phyloP scores from a whole-genome alignment of 2,113 vertebrate genomes.

The Apistogramma diplotaenia region DNA sequence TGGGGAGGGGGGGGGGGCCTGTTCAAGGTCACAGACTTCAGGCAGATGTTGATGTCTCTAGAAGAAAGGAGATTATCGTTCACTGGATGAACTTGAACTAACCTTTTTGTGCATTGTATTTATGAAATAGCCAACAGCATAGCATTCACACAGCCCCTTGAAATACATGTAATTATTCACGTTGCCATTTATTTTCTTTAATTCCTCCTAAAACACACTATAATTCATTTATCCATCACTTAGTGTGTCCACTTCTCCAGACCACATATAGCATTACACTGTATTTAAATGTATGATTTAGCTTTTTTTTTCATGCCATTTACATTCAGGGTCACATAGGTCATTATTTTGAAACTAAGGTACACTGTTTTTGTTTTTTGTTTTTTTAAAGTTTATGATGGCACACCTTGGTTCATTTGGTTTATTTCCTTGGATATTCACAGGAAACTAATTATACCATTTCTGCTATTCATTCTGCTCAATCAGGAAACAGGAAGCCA shows the following conservation, averaged over 20 bases:
- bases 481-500: not conserved
- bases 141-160: not conserved
- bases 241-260: too few relatives aligned
- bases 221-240: too few relatives aligned
- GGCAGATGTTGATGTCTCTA: constrained; percentile 31
- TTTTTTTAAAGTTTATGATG: not conserved
- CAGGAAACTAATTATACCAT: not conserved
- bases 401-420: not conserved
- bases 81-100: not conserved
- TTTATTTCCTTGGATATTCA: not conserved
- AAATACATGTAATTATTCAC: not conserved
- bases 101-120: not conserved
- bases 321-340: not conserved
- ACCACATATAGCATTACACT: not conserved
- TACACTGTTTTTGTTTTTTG: not conserved
- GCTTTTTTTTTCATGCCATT: not conserved
- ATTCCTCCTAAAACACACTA: not conserved
- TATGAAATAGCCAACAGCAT: not conserved
- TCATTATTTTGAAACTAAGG: not conserved
- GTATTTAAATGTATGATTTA: not conserved
- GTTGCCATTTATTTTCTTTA: not conserved
- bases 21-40: constrained; percentile 65
- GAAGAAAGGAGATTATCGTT: not conserved
- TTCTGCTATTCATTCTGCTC: not conserved
- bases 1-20: not conserved